phyloP scores from a whole-genome alignment of 1,140 invertebrate genomes.

The Zaprionus kolodkinae region DNA sequence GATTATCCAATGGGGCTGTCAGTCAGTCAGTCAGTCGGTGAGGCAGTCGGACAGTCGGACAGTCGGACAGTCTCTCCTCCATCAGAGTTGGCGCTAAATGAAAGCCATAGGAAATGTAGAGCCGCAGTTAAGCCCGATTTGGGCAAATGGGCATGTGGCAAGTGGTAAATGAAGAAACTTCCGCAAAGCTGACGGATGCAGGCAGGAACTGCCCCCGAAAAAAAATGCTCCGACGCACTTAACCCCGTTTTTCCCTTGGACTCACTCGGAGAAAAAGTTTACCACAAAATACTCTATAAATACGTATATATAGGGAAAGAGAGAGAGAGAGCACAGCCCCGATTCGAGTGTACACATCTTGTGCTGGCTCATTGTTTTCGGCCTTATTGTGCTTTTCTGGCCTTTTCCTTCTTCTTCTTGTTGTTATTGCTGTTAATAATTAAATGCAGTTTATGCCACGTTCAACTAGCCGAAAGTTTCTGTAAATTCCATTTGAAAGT shows the following conservation, averaged over 20 bases:
- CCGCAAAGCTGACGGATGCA: constrained; percentile 54
- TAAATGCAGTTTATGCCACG: constrained; percentile 71
- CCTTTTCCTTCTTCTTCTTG: not conserved
- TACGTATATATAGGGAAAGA: constrained; percentile 16
- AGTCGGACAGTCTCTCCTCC: not conserved
- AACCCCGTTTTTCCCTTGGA: not conserved
- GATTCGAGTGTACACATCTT: constrained; percentile 5
- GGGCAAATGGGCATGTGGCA: constrained; percentile 12
- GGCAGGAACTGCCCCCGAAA: constrained; percentile 33
- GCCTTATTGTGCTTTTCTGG: constrained; percentile 13
- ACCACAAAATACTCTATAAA: constrained; percentile 21
- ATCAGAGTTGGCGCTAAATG: constrained; percentile 17
- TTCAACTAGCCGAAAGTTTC: constrained; percentile 57
- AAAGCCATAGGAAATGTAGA: constrained; percentile 19
- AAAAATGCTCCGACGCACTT: constrained; percentile 18
- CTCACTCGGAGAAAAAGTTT: constrained; percentile 18
- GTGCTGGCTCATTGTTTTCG: constrained; percentile 43
- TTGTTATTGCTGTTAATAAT: constrained; percentile 67
- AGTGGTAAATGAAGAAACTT: constrained; percentile 16
- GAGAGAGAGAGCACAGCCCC: constrained; percentile 10
- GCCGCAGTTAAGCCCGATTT: constrained; percentile 6
- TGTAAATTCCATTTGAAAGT: constrained; percentile 78
- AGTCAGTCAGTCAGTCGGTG: constrained; percentile 3
- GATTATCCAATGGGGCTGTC: constrained; percentile 21
- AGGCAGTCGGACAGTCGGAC: not conserved